Conservation (phyloP, 2,888 invertebrate genomes). For the Leptinotarsa haldemani region DNA sequence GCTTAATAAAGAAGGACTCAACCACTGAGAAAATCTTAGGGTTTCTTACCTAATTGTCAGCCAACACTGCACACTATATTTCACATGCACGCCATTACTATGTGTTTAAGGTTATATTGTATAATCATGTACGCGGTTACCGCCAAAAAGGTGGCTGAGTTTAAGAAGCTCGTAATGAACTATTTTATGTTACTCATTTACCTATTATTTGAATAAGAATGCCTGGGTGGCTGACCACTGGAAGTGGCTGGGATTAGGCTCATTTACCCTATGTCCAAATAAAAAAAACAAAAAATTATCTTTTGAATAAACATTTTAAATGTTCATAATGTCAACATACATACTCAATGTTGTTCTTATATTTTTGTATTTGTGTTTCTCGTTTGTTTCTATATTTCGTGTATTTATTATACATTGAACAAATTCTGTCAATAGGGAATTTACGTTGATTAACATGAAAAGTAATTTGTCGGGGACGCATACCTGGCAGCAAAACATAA, state of each 20-base stretch:
- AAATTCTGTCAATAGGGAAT: no score
- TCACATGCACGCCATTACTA: constrained; percentile 5
- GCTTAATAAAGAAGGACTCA: constrained; percentile 3
- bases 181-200: constrained; percentile 7
- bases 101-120: constrained; percentile 21
- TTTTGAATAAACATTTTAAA: no score
- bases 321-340: no score
- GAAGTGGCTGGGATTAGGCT: constrained; percentile 20
- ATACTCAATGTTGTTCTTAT: no score
- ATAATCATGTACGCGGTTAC: constrained; percentile 15
- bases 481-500: no score
- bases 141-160: constrained; percentile 26
- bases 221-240: constrained; percentile 23
- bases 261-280: no score
- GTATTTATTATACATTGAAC: no score
- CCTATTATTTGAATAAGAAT: constrained; percentile 18
- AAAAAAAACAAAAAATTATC: no score
- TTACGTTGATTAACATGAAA: no score
- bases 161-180: constrained; percentile 11
- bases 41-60: constrained; percentile 17
- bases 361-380: no score
- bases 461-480: no score
- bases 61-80: background rate
- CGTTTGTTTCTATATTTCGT: no score
- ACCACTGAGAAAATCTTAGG: background rate